A percentile compares a stretch with the other conserved stretches of the same genome.
Conservation (phyloP, 2,888 invertebrate species). For the Polydrusus cervinus region DNA sequence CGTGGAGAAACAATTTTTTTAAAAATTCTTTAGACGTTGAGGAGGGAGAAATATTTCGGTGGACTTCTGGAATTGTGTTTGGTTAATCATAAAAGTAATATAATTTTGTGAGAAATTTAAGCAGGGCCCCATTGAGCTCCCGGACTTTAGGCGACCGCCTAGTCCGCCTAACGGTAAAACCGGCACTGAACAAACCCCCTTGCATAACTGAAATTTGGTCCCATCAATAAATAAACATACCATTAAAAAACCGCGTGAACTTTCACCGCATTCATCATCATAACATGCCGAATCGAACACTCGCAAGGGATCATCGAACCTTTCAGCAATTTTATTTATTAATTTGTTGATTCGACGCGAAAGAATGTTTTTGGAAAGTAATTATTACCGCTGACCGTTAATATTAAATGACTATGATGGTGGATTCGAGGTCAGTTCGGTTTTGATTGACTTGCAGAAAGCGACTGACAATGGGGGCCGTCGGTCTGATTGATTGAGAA, state of each 20-base stretch:
- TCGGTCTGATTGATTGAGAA: constrained; percentile 10
- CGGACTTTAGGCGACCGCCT: no score
- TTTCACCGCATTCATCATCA: constrained; percentile 14
- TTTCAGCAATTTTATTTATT: constrained; percentile 43
- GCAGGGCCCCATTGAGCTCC: no score
- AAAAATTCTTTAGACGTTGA: no score
- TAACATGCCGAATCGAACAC: background rate
- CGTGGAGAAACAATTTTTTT: no score
- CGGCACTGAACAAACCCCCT: no score
- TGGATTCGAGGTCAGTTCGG: constrained; percentile 38
- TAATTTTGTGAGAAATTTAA: no score
- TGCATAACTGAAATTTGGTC: no score
- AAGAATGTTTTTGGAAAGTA: constrained; percentile 46
- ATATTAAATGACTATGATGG: constrained; percentile 29
- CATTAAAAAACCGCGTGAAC: constrained; percentile 1
- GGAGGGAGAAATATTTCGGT: no score
- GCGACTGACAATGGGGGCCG: constrained; percentile 29
- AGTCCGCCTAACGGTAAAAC: no score
- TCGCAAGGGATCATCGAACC: constrained; percentile 39
- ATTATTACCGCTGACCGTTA: constrained; percentile 47
- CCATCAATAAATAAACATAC: background rate
- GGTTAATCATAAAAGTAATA: no score
- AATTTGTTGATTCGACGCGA: constrained; percentile 31
- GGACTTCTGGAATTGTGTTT: no score
- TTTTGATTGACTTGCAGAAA: constrained; percentile 49